Percentiles rank a stretch among this genome's conserved stretches.
Evolutionary conservation across 2,888 invertebrate genomes (phyloP).

Genomic region (Eledona agricola): DNA sequence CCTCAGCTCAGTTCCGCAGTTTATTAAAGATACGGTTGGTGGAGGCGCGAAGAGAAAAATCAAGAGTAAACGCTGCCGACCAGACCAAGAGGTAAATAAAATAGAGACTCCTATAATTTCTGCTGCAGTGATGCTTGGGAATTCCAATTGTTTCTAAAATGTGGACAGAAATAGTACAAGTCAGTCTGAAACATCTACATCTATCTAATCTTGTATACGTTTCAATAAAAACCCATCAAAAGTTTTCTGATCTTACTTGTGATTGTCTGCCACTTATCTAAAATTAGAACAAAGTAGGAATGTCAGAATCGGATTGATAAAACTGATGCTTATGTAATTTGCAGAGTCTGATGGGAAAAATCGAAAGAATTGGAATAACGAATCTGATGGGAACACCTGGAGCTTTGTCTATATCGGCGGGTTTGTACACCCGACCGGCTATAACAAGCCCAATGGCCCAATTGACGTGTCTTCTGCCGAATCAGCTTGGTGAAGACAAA

Average conservation of each 20-base stretch:
- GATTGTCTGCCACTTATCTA: no score
- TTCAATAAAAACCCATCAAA: no score
- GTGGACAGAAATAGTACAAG: no score
- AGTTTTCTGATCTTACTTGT: no score
- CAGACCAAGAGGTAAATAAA: conserved; percentile 47
- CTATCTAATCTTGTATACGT: no score
- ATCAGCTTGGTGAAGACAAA: conserved; percentile 52
- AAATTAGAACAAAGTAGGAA: neutral
- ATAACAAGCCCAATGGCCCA: conserved; percentile 83
- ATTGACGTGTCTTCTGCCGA: conserved; percentile 71
- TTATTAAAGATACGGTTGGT: conserved; percentile 70
- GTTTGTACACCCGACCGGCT: conserved; percentile 68
- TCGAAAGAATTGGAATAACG: conserved; percentile 74
- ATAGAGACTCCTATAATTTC: no score
- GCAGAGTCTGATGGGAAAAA: conserved; percentile 68
- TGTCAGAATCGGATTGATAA: neutral
- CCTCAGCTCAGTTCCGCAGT: conserved; percentile 72
- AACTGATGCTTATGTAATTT: conserved; percentile 32
- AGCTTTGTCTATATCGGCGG: conserved; percentile 70
- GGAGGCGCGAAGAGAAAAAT: conserved; percentile 61
- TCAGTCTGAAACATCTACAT: no score
- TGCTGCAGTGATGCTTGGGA: no score
- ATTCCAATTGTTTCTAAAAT: no score
- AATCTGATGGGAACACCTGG: conserved; percentile 72
- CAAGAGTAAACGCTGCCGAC: conserved; percentile 37